Evolutionary conservation across 1,140 invertebrate species (phyloP).

Genomic region (Microplitis demolitor): DNA sequence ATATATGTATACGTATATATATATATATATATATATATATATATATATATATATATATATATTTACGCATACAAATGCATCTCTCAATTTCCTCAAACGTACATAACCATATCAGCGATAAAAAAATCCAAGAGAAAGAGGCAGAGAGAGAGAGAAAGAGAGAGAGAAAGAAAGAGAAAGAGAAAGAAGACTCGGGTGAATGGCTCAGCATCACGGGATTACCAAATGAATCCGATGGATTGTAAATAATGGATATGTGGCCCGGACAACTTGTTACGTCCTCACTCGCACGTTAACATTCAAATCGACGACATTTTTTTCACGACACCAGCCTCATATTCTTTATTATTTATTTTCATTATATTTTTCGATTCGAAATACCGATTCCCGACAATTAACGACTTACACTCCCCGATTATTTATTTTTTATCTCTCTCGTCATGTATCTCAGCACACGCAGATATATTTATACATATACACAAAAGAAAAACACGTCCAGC

Average conservation of each 20-base stretch:
- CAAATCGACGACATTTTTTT: slow-evolving; percentile 2
- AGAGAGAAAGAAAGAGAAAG: no score
- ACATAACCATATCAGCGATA: not conserved
- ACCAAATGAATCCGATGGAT: slow-evolving; percentile 19
- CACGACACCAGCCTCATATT: not conserved
- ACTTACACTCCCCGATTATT: not conserved
- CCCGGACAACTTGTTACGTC: slow-evolving; percentile 10
- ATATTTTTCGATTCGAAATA: not conserved
- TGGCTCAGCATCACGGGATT: not conserved
- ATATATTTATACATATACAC: not conserved
- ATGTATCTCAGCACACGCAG: not conserved
- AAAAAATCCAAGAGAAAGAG: no score
- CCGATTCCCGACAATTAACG: slow-evolving; percentile 2
- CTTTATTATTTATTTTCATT: not conserved
- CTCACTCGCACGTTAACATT: slow-evolving; percentile 4
- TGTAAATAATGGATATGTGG: slow-evolving; percentile 8
- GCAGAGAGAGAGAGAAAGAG: no score
- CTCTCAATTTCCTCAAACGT: not conserved
- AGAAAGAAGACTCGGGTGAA: not conserved
- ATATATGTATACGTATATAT: not conserved
- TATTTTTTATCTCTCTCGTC: not conserved
- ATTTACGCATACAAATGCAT: not conserved
- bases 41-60: no score
- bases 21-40: no score
- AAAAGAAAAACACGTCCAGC: not conserved